Conservation (phyloP, 2,113 vertebrate genomes). For the Platycercus adscitus region DNA sequence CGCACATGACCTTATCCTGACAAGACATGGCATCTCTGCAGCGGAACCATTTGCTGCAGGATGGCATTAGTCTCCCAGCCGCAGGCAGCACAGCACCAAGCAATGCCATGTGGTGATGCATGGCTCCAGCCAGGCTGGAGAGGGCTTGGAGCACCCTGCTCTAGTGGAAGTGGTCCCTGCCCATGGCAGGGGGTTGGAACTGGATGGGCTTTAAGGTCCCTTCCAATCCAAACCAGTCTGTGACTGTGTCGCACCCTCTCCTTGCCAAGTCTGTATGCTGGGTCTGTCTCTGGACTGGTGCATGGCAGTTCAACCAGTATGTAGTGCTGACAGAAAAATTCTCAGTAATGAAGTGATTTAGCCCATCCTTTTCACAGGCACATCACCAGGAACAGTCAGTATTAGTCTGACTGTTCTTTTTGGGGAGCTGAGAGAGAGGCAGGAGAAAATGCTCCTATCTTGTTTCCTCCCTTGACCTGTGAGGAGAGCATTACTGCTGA, state of each 20-base stretch:
- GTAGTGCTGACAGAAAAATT: not conserved
- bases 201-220: not conserved
- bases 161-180: not conserved
- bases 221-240: not conserved
- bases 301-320: rapidly evolving
- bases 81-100: not conserved
- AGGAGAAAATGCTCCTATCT: rapidly evolving
- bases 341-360: not conserved
- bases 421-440: not conserved
- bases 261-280: not conserved
- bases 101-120: rapidly evolving
- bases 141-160: not conserved
- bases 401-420: not conserved
- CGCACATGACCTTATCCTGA: not conserved
- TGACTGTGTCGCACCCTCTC: not conserved
- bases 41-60: rapidly evolving
- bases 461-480: no score
- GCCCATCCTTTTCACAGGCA: not conserved
- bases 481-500: rapidly evolving
- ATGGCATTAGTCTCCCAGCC: rapidly evolving
- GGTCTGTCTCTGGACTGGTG: not conserved
- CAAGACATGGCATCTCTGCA: not conserved
- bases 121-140: not conserved
- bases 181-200: not conserved
- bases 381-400: not conserved